phyloP scores from a whole-genome alignment of 1,140 invertebrate species.

The Lasioglossum albipes region DNA sequence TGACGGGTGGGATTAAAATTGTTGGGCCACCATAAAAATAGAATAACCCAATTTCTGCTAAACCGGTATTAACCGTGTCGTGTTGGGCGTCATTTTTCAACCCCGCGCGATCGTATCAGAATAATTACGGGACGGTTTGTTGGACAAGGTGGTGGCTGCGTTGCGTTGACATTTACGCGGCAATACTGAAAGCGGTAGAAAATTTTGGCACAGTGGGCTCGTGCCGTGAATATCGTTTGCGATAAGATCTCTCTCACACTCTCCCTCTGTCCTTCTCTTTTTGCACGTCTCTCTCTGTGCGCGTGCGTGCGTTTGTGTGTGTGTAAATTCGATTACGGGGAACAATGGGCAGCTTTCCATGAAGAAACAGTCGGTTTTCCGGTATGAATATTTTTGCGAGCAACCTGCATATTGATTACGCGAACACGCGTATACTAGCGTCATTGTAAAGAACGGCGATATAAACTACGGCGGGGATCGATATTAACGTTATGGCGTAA shows the following conservation, averaged over 20 bases:
- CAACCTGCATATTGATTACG: constrained; percentile 43
- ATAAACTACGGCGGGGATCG: constrained; percentile 23
- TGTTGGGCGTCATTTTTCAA: constrained; percentile 11
- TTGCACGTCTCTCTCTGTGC: too few species aligned
- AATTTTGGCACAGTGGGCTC: constrained; percentile 34
- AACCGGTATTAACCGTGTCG: neutral
- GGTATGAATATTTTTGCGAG: constrained; percentile 46
- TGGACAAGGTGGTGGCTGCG: constrained; percentile 22
- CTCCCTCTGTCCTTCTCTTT: too few species aligned
- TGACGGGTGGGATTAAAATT: too few species aligned
- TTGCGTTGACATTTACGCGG: constrained; percentile 14
- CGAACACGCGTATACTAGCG: constrained; percentile 13
- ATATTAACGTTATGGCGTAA: constrained; percentile 32
- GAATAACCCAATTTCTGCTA: neutral
- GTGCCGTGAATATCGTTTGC: constrained; percentile 7
- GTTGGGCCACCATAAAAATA: neutral
- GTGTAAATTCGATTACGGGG: constrained; percentile 35
- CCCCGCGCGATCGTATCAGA: constrained; percentile 17
- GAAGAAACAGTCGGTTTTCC: constrained; percentile 44
- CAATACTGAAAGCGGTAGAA: constrained; percentile 1
- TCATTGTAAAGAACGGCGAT: constrained; percentile 30
- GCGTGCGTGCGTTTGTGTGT: neutral
- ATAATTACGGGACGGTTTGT: constrained; percentile 37
- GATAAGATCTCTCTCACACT: constrained; percentile 30
- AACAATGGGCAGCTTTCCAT: constrained; percentile 51